Percentiles rank a stretch among this genome's conserved stretches.
Conservation (phyloP, 2,797 vertebrate genomes). For the Helicolenus hilgendorfi region DNA sequence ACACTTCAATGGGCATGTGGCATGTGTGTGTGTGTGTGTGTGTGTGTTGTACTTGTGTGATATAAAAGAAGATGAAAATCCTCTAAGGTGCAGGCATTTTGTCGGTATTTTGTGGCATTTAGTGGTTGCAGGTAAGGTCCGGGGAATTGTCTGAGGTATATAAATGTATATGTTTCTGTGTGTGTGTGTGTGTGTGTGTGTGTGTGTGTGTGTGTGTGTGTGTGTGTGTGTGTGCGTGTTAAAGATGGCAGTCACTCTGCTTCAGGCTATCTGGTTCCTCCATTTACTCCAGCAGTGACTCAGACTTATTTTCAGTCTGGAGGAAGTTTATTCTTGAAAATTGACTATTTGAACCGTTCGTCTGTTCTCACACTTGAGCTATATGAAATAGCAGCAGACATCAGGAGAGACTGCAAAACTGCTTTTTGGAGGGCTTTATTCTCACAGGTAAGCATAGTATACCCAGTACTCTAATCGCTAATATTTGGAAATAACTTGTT, state of each 20-base stretch:
- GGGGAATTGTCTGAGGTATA: background rate
- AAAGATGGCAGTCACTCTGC: background rate
- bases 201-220: background rate
- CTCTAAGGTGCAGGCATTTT: conserved; percentile 40
- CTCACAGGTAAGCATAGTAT: background rate
- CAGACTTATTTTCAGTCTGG: conserved; percentile 1
- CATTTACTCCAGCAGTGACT: conserved; percentile 19
- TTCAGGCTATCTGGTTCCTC: background rate
- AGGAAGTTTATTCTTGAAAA: conserved; percentile 30
- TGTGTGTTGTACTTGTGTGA: conserved; percentile 7
- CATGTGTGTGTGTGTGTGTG: conserved; percentile 2
- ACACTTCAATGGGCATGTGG: conserved; percentile 61
- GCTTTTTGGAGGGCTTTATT: background rate
- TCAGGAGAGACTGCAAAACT: background rate
- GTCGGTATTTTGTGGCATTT: conserved; percentile 49
- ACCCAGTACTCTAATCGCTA: background rate
- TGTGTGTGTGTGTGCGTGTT: conserved; percentile 1
- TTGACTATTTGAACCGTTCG: background rate
- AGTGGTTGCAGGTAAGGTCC: conserved; percentile 21
- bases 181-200: background rate
- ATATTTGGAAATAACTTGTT: background rate
- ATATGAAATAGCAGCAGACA: background rate
- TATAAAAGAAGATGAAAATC: conserved; percentile 47
- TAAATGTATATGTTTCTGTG: background rate
- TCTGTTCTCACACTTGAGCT: background rate